A percentile compares a stretch with the other conserved stretches of the same genome.
Evolutionary conservation across 2,113 vertebrate species (phyloP).

Genomic region (Pedetes capensis): DNA sequence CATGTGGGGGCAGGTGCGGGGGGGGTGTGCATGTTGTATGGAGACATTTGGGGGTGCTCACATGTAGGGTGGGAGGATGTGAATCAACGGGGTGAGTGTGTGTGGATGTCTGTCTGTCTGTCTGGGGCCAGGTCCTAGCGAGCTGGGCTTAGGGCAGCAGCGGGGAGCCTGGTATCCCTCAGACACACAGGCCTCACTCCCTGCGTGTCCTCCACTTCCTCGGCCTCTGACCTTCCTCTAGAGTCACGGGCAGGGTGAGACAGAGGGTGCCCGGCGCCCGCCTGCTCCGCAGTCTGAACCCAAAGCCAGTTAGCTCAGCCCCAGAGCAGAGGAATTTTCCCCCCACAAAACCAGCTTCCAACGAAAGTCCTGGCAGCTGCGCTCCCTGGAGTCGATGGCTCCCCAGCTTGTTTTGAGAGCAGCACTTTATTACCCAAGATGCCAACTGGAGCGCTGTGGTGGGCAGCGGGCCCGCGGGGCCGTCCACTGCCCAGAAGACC

Average conservation of each 20-base stretch:
- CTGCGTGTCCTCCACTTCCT: accelerated
- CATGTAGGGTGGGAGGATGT: no score
- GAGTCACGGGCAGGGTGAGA: not conserved
- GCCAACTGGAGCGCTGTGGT: accelerated
- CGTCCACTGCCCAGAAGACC: no score
- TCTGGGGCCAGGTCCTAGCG: no score
- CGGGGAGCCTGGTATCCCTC: accelerated
- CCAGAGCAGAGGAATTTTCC: not conserved
- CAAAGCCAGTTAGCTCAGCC: no score
- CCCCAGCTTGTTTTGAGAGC: accelerated
- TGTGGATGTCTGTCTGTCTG: not conserved
- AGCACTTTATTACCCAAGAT: not conserved
- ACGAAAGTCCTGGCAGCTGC: no score
- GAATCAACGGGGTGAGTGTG: not conserved
- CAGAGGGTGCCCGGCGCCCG: no score
- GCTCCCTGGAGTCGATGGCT: accelerated
- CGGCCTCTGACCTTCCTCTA: not conserved
- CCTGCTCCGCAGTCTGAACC: no score
- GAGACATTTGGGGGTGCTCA: no score
- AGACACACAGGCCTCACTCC: accelerated
- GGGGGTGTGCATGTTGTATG: not conserved
- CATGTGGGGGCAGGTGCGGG: not conserved
- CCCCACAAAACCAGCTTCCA: not conserved
- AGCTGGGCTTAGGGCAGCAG: accelerated
- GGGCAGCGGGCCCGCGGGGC: no score